Evolutionary conservation across 2,888 invertebrate species (phyloP).

Genomic region (Neria commutata): DNA sequence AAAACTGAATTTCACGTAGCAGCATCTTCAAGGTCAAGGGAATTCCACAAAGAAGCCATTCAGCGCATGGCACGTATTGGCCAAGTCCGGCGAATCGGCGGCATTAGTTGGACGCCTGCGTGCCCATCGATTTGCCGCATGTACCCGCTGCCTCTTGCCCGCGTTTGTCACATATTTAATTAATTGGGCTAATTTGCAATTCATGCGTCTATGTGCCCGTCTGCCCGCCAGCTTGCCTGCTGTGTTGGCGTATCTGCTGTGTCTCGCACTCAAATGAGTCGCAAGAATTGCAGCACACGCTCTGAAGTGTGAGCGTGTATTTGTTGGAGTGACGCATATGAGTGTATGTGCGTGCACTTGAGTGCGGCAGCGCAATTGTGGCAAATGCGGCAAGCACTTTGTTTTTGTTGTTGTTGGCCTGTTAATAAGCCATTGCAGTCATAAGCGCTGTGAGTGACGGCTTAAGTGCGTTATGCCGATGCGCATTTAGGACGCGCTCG

Average conservation of each 20-base stretch:
- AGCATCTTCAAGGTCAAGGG: conserved; percentile 31
- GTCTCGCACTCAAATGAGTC: too few relatives aligned
- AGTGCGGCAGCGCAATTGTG: too few relatives aligned
- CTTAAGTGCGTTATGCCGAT: conserved; percentile 45
- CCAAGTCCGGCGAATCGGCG: not conserved
- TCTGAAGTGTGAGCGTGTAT: too few relatives aligned
- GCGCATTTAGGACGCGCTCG: conserved; percentile 53
- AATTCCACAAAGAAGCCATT: conserved; percentile 20
- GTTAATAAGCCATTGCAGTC: not conserved
- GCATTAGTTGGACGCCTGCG: not conserved
- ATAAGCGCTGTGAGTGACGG: not conserved
- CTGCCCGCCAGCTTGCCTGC: conserved; percentile 5
- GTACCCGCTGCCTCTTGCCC: too few relatives aligned
- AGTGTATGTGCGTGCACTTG: too few relatives aligned
- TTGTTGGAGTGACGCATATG: too few relatives aligned
- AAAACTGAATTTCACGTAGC: conserved; percentile 5
- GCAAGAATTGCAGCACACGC: too few relatives aligned
- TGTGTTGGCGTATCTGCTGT: not conserved
- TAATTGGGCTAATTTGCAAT: too few relatives aligned
- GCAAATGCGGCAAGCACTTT: not conserved
- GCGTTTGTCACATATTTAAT: too few relatives aligned
- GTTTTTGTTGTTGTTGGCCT: too few relatives aligned
- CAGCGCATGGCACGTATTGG: not conserved
- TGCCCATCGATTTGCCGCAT: too few relatives aligned
- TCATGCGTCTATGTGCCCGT: too few relatives aligned